These are phyloP conservation scores for Agriopis aurantiaria DNA, from an alignment of 2,888 invertebrate species.

Conservation along the genomic window DNA sequence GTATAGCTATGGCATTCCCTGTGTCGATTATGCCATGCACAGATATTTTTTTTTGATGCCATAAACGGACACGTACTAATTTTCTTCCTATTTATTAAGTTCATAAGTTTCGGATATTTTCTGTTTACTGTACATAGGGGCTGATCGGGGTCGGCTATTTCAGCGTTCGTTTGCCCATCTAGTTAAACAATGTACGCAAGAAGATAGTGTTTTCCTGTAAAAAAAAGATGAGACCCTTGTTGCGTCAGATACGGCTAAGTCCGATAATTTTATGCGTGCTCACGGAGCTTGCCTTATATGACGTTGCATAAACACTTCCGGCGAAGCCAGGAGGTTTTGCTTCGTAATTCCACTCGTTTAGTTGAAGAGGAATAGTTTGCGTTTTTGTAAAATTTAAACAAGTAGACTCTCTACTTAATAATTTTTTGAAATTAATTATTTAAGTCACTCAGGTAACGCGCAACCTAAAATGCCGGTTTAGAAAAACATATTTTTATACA, in stretches of 20 bases:
- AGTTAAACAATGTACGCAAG: constrained; percentile 1
- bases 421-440: too few relatives aligned
- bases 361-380: too few relatives aligned
- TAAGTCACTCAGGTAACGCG: too few relatives aligned
- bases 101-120: background rate
- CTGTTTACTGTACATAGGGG: background rate
- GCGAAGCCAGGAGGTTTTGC: background rate
- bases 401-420: too few relatives aligned
- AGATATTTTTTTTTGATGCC: too few relatives aligned
- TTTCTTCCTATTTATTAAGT: too few relatives aligned
- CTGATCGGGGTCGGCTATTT: background rate
- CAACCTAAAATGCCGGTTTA: too few relatives aligned
- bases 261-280: constrained; percentile 6
- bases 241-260: background rate
- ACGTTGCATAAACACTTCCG: constrained; percentile 6
- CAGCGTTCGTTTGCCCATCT: background rate
- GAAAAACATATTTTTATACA: too few relatives aligned
- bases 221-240: background rate
- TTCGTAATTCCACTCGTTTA: background rate
- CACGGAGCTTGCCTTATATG: constrained; percentile 3
- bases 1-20: too few relatives aligned
- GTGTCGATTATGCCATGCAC: too few relatives aligned
- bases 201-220: constrained; percentile 2
- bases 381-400: too few relatives aligned
- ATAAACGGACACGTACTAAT: too few relatives aligned